Conservation (phyloP, 2,888 invertebrate species). For the Eurytoma adleriae region DNA sequence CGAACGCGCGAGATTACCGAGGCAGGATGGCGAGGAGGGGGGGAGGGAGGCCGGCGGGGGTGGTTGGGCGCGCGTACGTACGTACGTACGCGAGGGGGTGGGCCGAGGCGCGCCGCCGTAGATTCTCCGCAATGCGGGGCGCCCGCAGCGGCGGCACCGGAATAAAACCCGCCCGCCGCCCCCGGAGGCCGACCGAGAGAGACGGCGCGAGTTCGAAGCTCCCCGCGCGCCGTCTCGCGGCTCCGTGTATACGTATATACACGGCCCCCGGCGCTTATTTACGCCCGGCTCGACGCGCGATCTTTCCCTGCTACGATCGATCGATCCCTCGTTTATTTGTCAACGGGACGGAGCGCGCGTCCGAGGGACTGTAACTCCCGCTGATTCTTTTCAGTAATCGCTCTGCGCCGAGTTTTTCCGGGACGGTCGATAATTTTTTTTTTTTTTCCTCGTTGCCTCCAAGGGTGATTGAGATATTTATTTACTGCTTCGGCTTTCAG, state of each 20-base stretch:
- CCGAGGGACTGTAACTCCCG: too few species aligned
- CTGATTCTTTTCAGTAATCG: too few species aligned
- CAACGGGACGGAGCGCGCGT: too few species aligned
- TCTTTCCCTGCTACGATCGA: background rate
- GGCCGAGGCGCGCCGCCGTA: background rate
- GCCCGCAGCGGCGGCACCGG: slow-evolving; percentile 27
- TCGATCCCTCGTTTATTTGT: background rate
- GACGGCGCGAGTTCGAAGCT: slow-evolving; percentile 24
- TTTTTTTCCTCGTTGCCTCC: too few species aligned
- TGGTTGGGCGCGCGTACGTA: too few species aligned
- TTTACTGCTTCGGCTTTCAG: too few species aligned
- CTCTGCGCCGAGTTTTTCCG: too few species aligned
- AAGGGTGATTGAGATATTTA: too few species aligned
- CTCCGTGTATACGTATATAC: background rate
- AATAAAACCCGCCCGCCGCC: background rate
- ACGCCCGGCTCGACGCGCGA: background rate
- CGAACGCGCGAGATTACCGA: slow-evolving; percentile 10
- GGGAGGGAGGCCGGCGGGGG: too few species aligned
- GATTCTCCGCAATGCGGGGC: slow-evolving; percentile 45
- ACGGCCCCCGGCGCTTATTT: background rate
- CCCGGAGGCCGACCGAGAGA: background rate
- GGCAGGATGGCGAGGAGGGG: too few species aligned
- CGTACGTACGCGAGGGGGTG: background rate
- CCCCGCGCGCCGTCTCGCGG: background rate
- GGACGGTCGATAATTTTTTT: too few species aligned